Evolutionary conservation across 1,140 invertebrate genomes (phyloP).

Genomic region (Cheumatopsyche charites): DNA sequence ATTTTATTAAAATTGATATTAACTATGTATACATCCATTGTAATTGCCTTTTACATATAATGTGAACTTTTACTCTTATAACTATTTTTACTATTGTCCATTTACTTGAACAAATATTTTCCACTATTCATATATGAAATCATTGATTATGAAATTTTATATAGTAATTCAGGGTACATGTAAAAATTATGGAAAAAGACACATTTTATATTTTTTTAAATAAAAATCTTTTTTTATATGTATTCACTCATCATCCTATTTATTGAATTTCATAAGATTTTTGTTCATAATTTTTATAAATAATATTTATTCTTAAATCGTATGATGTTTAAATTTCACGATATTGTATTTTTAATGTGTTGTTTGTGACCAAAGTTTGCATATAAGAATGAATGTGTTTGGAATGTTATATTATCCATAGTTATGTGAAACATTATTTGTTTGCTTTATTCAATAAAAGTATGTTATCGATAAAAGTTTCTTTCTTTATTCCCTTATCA

Average conservation of each 20-base stretch:
- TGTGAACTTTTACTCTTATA: neutral
- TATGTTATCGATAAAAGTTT: no score
- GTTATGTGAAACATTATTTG: no score
- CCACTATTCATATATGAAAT: neutral
- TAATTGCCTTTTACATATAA: no score
- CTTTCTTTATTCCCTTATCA: no score
- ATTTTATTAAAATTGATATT: neutral
- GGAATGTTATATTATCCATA: no score
- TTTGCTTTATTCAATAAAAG: neutral
- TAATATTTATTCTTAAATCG: no score
- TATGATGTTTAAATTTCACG: slow-evolving; percentile 16
- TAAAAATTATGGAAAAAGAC: neutral
- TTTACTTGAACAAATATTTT: neutral
- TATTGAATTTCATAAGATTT: no score
- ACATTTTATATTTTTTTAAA: neutral
- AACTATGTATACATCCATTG: no score
- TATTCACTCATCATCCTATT: no score
- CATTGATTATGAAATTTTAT: neutral
- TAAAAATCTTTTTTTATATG: neutral
- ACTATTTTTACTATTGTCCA: neutral
- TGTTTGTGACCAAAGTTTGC: neutral
- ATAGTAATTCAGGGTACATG: neutral
- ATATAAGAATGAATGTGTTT: neutral
- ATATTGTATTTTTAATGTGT: neutral
- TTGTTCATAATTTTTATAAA: no score